Percentiles rank a stretch among this genome's conserved stretches.
phyloP scores from a whole-genome alignment of 2,888 invertebrate genomes.

The Apeira syringaria region DNA sequence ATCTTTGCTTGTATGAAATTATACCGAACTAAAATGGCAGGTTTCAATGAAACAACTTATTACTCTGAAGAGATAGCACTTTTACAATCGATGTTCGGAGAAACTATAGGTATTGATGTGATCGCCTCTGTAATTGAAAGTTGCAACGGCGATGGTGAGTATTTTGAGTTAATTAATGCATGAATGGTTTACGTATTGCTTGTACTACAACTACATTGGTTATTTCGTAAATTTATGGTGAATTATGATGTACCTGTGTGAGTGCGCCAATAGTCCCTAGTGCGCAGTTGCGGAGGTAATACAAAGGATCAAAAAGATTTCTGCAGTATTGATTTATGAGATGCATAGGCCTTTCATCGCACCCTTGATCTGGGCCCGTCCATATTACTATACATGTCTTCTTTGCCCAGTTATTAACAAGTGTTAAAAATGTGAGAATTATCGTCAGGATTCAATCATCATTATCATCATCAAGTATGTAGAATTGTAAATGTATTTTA shows the following conservation, averaged over 20 bases:
- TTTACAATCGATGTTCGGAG: constrained; percentile 58
- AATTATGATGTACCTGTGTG: not conserved
- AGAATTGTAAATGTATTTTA: no score
- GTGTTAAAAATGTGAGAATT: no score
- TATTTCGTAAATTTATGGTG: no score
- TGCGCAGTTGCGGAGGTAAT: constrained; percentile 24
- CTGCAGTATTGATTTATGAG: constrained; percentile 23
- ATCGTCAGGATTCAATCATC: no score
- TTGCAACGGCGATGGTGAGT: constrained; percentile 70
- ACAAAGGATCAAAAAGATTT: constrained; percentile 3
- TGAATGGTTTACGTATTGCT: no score
- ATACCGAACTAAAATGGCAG: constrained; percentile 4
- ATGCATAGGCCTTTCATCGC: constrained; percentile 1
- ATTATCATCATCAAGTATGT: no score
- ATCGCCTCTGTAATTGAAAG: constrained; percentile 60
- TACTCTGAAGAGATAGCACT: constrained; percentile 48
- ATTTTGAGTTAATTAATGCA: not conserved
- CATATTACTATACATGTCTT: no score
- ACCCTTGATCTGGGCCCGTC: constrained; percentile 1
- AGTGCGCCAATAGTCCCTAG: constrained; percentile 7
- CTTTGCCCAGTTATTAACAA: no score
- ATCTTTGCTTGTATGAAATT: no score
- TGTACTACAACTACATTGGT: no score
- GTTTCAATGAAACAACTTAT: constrained; percentile 12
- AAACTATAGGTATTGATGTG: constrained; percentile 54